These are phyloP conservation scores for Lasioglossum marginatum DNA, from an alignment of 2,888 invertebrate genomes.

Conservation along the genomic window DNA sequence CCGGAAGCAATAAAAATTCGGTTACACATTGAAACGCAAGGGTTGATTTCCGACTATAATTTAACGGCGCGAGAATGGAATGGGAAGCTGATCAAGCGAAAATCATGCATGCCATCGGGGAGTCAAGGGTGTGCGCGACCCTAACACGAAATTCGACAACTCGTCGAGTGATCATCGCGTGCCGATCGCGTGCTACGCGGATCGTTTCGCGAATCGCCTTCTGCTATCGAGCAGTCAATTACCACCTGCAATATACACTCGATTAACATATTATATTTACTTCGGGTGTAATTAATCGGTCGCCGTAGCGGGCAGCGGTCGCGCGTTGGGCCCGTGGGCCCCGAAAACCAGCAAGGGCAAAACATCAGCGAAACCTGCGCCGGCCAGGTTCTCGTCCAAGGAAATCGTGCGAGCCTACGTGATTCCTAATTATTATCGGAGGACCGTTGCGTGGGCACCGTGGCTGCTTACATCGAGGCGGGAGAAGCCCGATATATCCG, in stretches of 20 bases:
- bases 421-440: constrained; percentile 76
- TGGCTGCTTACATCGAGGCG: constrained; percentile 64
- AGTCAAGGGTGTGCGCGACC: not conserved
- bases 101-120: constrained; percentile 28
- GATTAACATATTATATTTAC: constrained; percentile 66
- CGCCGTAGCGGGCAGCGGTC: constrained; percentile 3
- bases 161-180: constrained; percentile 55
- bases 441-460: constrained; percentile 68
- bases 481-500: constrained; percentile 56
- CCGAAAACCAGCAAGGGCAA: not conserved
- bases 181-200: constrained; percentile 57
- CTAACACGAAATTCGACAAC: constrained; percentile 56
- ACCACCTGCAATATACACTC: constrained; percentile 58
- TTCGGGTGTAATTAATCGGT: constrained; percentile 60
- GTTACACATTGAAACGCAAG: not conserved
- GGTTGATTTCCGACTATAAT: not conserved
- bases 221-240: constrained; percentile 59
- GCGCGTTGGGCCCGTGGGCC: constrained; percentile 11
- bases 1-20: no score
- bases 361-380: not conserved
- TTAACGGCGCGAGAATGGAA: not conserved
- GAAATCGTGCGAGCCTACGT: constrained; percentile 47
- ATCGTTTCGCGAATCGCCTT: constrained; percentile 45
- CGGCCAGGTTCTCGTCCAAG: constrained; percentile 2
- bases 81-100: not conserved